phyloP scores from a whole-genome alignment of 2,888 invertebrate genomes.

The Hyposoter dolosus region DNA sequence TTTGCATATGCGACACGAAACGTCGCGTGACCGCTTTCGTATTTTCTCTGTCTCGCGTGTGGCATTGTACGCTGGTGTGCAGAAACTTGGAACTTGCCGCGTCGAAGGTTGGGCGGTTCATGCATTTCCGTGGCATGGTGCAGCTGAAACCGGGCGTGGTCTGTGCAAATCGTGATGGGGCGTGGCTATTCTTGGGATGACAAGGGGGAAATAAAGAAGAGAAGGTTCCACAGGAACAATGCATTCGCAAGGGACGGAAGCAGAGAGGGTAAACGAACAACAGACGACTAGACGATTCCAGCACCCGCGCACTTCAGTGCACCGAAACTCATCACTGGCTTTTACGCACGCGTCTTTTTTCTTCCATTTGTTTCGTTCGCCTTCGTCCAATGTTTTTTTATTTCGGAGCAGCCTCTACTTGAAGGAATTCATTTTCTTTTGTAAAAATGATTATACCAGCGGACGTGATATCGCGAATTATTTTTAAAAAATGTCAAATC shows the following conservation, averaged over 20 bases:
- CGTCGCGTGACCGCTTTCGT: conserved; percentile 72
- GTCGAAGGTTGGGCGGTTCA: conserved; percentile 62
- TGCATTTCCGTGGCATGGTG: conserved; percentile 53
- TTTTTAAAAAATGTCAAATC: not conserved
- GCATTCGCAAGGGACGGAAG: conserved; percentile 43
- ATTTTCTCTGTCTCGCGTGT: not conserved
- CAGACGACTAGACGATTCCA: conserved; percentile 17
- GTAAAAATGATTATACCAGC: not conserved
- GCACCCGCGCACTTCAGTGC: conserved; percentile 36
- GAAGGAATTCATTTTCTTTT: not conserved
- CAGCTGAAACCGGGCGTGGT: conserved; percentile 64
- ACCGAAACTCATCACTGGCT: conserved; percentile 21
- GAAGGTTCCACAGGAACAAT: conserved; percentile 48
- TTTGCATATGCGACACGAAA: conserved; percentile 66
- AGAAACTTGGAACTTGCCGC: conserved; percentile 48
- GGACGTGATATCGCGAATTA: not conserved
- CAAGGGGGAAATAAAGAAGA: conserved; percentile 35
- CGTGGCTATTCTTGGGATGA: conserved; percentile 54
- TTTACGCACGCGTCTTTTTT: conserved; percentile 1
- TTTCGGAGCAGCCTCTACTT: not conserved
- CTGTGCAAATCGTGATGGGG: conserved; percentile 60
- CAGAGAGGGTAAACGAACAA: not conserved
- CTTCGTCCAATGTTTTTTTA: not conserved
- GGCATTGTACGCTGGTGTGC: not conserved
- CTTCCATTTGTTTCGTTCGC: not conserved